Percentiles rank a stretch among this genome's conserved stretches.
phyloP scores from a whole-genome alignment of 1,140 invertebrate genomes.

The Sycophaga agraensis region DNA sequence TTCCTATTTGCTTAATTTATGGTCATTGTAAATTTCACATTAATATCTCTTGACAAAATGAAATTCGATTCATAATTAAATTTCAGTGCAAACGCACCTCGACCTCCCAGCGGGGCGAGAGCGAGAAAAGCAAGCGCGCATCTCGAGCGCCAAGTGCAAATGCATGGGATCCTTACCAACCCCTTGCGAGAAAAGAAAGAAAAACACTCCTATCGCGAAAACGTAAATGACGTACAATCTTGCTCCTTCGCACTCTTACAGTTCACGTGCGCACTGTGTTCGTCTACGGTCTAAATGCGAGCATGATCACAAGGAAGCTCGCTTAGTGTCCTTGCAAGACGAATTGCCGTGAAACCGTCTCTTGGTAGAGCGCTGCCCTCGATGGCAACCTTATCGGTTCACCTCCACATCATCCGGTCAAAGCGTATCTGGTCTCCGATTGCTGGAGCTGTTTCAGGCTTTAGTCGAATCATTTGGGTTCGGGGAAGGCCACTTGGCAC shows the following conservation, averaged over 20 bases:
- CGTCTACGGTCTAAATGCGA: no score
- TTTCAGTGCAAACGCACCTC: no score
- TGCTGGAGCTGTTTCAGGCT: conserved; percentile 14
- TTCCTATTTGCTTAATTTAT: no score
- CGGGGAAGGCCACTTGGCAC: conserved; percentile 59
- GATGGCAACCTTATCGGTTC: no score
- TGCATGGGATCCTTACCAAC: background rate
- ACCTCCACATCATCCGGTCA: no score
- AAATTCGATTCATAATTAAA: no score
- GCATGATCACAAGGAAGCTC: background rate
- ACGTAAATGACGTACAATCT: no score
- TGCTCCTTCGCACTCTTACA: background rate
- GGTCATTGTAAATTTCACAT: no score
- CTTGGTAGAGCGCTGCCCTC: background rate
- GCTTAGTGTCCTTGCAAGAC: background rate
- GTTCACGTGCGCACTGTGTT: background rate
- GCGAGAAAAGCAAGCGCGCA: background rate
- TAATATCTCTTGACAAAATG: no score
- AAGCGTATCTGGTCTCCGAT: conserved; percentile 18
- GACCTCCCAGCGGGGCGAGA: no score
- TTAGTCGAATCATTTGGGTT: conserved; percentile 57
- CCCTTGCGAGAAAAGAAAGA: no score
- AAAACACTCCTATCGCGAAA: no score
- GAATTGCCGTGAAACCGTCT: background rate
- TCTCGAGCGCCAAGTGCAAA: background rate